phyloP scores from a whole-genome alignment of 1,140 invertebrate genomes.

The Thaumatotibia leucotreta region DNA sequence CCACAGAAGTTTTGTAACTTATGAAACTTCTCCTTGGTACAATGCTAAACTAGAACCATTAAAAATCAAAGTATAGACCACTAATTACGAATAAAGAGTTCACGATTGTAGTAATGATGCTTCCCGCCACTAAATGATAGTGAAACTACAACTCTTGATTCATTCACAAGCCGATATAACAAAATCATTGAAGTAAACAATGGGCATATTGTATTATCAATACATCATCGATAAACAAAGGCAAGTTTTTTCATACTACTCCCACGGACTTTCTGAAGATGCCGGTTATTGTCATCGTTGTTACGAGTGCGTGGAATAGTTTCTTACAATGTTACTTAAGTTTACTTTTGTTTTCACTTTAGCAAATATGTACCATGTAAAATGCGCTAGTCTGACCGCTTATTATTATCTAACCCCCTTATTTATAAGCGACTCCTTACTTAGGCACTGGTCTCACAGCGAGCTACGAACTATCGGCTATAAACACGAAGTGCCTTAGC shows the following conservation, averaged over 20 bases:
- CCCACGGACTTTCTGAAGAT: conserved; percentile 22
- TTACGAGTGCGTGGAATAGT: conserved; percentile 10
- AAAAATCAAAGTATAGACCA: too few relatives aligned
- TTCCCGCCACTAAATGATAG: neutral
- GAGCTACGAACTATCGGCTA: too few relatives aligned
- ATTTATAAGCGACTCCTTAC: too few relatives aligned
- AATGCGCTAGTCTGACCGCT: too few relatives aligned
- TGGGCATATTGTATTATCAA: conserved; percentile 15
- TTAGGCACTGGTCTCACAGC: too few relatives aligned
- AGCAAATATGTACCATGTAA: neutral
- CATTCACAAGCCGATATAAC: conserved; percentile 30
- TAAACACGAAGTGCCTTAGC: too few relatives aligned
- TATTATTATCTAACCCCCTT: too few relatives aligned
- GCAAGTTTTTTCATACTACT: conserved; percentile 17
- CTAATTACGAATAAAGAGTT: too few relatives aligned
- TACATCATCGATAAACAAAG: conserved; percentile 15
- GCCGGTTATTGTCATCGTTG: conserved; percentile 3
- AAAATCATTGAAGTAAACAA: conserved; percentile 15
- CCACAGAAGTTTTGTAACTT: too few relatives aligned
- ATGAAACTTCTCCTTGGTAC: too few relatives aligned
- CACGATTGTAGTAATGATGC: too few relatives aligned
- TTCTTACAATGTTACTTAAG: conserved; percentile 13
- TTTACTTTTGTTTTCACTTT: conserved; percentile 23
- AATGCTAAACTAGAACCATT: too few relatives aligned
- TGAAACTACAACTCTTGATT: neutral